phyloP scores from a whole-genome alignment of 1,140 invertebrate species.

The Plutomurus gul region DNA sequence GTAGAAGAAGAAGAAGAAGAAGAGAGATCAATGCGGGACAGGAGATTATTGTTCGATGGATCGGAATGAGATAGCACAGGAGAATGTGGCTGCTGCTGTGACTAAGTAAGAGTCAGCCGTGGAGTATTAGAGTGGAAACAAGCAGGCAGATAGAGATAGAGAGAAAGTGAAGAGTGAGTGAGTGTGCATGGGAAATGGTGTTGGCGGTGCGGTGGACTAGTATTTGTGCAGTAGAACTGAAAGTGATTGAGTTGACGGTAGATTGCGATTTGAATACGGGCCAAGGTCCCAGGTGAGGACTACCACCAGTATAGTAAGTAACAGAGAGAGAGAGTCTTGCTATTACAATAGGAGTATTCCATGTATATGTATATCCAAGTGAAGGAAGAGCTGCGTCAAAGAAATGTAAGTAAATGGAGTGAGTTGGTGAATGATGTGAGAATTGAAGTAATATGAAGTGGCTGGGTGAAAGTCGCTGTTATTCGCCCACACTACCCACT shows the following conservation, averaged over 20 bases:
- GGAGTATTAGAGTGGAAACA: too few species aligned
- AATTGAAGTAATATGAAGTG: neutral
- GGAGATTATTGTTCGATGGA: too few species aligned
- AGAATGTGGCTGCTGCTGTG: too few species aligned
- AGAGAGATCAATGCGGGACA: too few species aligned
- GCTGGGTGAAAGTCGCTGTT: neutral
- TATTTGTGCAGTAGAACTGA: neutral
- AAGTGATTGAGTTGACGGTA: conserved; percentile 19
- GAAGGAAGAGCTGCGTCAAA: neutral
- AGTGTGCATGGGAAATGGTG: neutral
- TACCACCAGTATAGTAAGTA: neutral
- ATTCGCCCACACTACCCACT: neutral
- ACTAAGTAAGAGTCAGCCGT: too few species aligned
- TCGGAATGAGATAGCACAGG: too few species aligned
- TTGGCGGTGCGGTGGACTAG: neutral
- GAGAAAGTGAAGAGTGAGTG: neutral
- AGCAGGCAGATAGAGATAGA: neutral
- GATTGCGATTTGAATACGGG: conserved; percentile 11
- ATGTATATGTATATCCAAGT: neutral
- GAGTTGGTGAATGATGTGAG: conserved; percentile 25
- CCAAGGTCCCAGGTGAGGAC: neutral
- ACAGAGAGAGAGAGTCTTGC: neutral
- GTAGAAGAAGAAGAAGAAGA: too few species aligned
- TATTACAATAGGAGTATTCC: neutral
- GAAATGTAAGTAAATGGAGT: neutral